Percentiles rank a stretch among this genome's conserved stretches.
phyloP scores from a whole-genome alignment of 2,888 invertebrate species.

The Harpalus rufipes region DNA sequence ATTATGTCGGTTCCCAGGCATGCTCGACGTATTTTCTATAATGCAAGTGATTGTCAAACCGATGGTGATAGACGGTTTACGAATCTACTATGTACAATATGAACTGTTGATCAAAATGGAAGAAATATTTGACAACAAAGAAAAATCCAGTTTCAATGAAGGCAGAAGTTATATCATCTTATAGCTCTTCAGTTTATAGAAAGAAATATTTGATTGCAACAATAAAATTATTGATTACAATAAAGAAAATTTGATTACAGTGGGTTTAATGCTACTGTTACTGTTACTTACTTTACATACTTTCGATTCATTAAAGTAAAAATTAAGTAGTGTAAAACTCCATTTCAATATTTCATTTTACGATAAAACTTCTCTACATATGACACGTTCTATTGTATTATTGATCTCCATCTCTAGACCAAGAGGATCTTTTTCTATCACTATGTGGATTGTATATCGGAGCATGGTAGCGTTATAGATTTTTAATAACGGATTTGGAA shows the following conservation, averaged over 20 bases:
- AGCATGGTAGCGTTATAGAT: constrained; percentile 37
- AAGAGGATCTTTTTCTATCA: neutral
- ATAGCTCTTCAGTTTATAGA: no score
- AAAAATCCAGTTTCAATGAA: no score
- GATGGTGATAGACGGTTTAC: constrained; percentile 10
- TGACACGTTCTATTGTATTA: neutral
- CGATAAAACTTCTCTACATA: no score
- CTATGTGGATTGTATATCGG: neutral
- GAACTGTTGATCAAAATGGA: neutral
- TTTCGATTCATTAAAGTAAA: no score
- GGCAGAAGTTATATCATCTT: no score
- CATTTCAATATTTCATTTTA: no score
- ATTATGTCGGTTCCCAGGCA: constrained; percentile 43
- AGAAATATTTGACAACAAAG: neutral
- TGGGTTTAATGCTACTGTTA: no score
- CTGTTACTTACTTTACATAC: no score
- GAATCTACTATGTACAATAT: neutral
- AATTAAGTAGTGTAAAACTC: no score
- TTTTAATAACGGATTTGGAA: constrained; percentile 50
- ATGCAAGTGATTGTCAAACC: constrained; percentile 61
- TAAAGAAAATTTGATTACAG: no score
- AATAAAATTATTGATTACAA: no score
- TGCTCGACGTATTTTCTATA: constrained; percentile 61
- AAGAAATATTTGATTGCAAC: no score
- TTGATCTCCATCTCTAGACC: neutral